Conservation (phyloP, 2,888 invertebrate genomes). For the Nasonia oneida region DNA sequence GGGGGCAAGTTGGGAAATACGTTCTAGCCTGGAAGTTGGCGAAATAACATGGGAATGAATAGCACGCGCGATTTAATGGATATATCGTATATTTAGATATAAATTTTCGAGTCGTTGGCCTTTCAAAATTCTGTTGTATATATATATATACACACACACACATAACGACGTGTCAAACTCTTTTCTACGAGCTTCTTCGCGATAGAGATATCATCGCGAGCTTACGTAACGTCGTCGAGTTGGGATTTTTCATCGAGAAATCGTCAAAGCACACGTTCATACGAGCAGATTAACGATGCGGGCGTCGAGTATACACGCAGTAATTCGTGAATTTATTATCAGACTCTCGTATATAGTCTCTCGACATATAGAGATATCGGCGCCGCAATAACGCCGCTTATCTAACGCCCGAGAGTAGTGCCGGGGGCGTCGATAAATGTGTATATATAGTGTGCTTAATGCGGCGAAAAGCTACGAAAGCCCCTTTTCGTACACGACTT, state of each 20-base stretch:
- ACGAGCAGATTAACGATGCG: constrained; percentile 1
- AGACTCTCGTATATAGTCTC: too few relatives aligned
- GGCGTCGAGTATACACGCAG: background rate
- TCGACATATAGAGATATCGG: background rate
- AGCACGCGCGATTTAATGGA: background rate
- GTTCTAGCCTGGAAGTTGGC: constrained; percentile 3
- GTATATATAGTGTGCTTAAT: constrained; percentile 36
- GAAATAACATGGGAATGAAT: constrained; percentile 29
- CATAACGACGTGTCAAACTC: background rate
- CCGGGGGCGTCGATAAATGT: background rate
- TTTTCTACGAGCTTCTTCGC: background rate
- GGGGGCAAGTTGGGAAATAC: constrained; percentile 30
- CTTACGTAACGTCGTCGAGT: background rate
- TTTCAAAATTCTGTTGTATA: background rate
- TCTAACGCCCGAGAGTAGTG: background rate
- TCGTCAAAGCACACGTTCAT: background rate
- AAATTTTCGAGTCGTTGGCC: too few relatives aligned
- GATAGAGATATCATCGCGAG: background rate
- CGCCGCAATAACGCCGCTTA: background rate
- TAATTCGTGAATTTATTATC: background rate
- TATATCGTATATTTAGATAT: background rate
- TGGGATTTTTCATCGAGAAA: background rate
- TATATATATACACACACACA: too few relatives aligned
- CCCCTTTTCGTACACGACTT: constrained; percentile 9
- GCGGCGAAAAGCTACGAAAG: background rate